phyloP scores from a whole-genome alignment of 2,113 vertebrate genomes.

The Haliaeetus leucogaster region DNA sequence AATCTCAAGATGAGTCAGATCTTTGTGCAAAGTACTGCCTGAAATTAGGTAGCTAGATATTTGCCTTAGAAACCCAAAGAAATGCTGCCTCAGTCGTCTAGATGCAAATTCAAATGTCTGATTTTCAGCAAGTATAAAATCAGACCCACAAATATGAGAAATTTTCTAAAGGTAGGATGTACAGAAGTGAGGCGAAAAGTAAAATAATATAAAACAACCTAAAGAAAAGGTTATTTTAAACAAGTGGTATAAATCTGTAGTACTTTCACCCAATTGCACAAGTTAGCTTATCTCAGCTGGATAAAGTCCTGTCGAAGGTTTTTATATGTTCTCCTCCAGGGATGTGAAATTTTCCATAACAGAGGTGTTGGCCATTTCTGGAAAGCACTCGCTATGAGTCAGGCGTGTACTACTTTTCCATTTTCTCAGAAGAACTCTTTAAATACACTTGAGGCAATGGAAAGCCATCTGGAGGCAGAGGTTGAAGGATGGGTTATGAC shows the following conservation, averaged over 20 bases:
- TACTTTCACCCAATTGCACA: not conserved
- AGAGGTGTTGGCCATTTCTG: conserved; percentile 50
- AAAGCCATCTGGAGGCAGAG: conserved; percentile 60
- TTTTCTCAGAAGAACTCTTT: conserved; percentile 53
- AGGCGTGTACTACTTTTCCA: conserved; percentile 35
- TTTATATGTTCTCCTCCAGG: not conserved
- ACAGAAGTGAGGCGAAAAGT: not conserved
- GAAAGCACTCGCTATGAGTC: conserved; percentile 29
- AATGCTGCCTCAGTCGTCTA: not conserved
- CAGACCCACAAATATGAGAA: not conserved
- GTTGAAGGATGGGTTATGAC: not conserved
- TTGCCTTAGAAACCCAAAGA: not conserved
- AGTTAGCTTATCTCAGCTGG: conserved; percentile 2
- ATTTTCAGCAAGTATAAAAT: not conserved
- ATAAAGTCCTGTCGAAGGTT: not conserved
- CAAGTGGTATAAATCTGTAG: not conserved
- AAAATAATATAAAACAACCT: not conserved
- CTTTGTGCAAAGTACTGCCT: not conserved
- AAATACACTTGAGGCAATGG: conserved; percentile 51
- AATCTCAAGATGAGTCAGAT: not conserved
- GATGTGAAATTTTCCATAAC: conserved; percentile 41
- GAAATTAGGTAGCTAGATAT: not conserved
- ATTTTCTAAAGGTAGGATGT: not conserved
- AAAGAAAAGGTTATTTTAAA: not conserved
- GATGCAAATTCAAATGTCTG: not conserved